Percentiles rank a stretch among this genome's conserved stretches.
Conservation (phyloP, 2,888 invertebrate species). For the Cheilosia urbana region DNA sequence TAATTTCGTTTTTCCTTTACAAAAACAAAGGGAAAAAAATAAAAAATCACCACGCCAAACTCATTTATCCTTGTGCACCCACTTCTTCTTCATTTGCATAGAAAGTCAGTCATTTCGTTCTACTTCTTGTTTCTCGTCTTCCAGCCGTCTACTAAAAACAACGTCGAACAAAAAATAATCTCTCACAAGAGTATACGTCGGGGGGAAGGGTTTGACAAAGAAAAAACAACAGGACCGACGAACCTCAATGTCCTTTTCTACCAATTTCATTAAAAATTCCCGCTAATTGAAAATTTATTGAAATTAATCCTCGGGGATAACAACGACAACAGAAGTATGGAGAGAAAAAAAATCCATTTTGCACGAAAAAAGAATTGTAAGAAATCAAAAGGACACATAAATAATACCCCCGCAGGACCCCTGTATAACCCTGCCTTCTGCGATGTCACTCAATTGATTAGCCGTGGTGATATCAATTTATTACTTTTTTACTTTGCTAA, state of each 20-base stretch:
- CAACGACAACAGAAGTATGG: constrained; percentile 64
- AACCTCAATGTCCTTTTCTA: constrained; percentile 64
- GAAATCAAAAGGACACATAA: constrained; percentile 71
- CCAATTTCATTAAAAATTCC: constrained; percentile 73
- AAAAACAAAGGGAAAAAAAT: constrained; percentile 14
- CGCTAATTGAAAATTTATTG: constrained; percentile 76
- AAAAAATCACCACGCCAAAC: constrained; percentile 71
- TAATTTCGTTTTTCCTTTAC: constrained; percentile 62
- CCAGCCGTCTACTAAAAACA: not conserved
- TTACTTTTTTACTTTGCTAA: constrained; percentile 65
- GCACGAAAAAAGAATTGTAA: constrained; percentile 11
- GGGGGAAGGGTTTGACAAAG: not conserved
- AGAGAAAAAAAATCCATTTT: constrained; percentile 21
- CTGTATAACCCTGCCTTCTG: constrained; percentile 34
- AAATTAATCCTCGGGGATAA: constrained; percentile 74
- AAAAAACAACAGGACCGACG: constrained; percentile 6
- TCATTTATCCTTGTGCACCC: constrained; percentile 64
- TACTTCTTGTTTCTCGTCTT: not conserved
- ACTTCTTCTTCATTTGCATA: constrained; percentile 65
- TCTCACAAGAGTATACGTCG: constrained; percentile 1
- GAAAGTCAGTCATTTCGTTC: constrained; percentile 54
- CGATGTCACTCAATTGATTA: constrained; percentile 71
- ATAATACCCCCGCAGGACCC: constrained; percentile 49
- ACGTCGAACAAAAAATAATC: constrained; percentile 11
- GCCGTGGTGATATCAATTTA: constrained; percentile 75